phyloP scores from a whole-genome alignment of 2,888 invertebrate species.

The Falcaria lacertinaria region DNA sequence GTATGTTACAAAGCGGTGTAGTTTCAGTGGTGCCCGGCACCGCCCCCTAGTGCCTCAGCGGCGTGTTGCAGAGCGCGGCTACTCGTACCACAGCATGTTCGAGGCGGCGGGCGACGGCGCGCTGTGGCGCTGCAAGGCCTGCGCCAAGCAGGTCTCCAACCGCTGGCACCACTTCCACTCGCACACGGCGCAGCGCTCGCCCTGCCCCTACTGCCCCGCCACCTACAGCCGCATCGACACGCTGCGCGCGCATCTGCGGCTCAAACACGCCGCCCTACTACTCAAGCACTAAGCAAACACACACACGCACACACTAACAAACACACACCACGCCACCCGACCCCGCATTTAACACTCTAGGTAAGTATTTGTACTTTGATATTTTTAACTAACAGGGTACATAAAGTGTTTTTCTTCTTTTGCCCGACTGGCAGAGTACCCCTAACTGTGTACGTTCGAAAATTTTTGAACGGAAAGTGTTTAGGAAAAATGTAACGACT shows the following conservation, averaged over 20 bases:
- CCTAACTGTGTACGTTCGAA: not conserved
- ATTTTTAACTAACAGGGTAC: slow-evolving; percentile 74
- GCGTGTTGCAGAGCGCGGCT: slow-evolving; percentile 58
- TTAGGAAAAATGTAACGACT: not conserved
- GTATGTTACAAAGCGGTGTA: slow-evolving; percentile 82
- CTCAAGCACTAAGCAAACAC: slow-evolving; percentile 59
- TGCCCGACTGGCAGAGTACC: not conserved
- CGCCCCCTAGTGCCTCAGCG: slow-evolving; percentile 43
- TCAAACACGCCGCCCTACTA: slow-evolving; percentile 83
- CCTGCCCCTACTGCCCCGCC: slow-evolving; percentile 91
- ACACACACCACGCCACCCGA: slow-evolving; percentile 20
- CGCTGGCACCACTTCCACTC: slow-evolving; percentile 94
- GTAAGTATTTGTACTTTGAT: slow-evolving; percentile 46
- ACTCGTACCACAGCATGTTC: slow-evolving; percentile 92
- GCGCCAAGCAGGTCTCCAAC: slow-evolving; percentile 92
- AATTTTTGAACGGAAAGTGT: not conserved
- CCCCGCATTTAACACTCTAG: slow-evolving; percentile 24
- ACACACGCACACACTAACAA: slow-evolving; percentile 13
- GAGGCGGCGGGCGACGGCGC: slow-evolving; percentile 85
- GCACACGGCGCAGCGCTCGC: slow-evolving; percentile 88
- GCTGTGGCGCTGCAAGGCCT: slow-evolving; percentile 89
- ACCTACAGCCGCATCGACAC: slow-evolving; percentile 94
- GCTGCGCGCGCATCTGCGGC: slow-evolving; percentile 88
- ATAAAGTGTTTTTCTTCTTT: slow-evolving; percentile 27
- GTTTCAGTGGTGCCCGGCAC: slow-evolving; percentile 72